Conservation (phyloP, 2,113 vertebrate genomes). For the Lucifuga dentata region DNA sequence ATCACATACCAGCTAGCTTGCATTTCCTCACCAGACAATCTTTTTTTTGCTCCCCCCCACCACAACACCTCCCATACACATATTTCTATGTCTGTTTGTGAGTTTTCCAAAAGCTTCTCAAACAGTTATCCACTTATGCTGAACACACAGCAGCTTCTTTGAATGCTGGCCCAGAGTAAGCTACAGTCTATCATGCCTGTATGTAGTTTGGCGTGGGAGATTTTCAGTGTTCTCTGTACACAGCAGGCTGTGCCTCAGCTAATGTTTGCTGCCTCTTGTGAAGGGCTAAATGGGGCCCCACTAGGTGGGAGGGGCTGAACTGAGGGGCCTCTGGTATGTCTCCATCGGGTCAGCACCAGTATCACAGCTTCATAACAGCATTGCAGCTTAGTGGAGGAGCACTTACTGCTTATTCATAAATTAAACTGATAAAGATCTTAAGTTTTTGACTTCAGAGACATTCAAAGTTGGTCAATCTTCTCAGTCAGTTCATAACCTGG, state of each 20-base stretch:
- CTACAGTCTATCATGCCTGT: constrained; percentile 15
- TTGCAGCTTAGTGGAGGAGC: constrained; percentile 36
- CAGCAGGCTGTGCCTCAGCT: constrained; percentile 54
- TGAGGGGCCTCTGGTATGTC: constrained; percentile 73
- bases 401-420: constrained; percentile 31
- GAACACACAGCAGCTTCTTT: constrained; percentile 45
- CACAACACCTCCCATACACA: constrained; percentile 40
- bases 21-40: constrained; percentile 33
- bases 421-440: constrained; percentile 25
- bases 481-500: constrained; percentile 1
- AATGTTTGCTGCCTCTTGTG: constrained; percentile 66
- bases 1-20: constrained; percentile 46
- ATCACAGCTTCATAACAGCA: constrained; percentile 52
- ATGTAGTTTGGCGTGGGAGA: constrained; percentile 34
- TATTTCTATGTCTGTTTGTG: constrained; percentile 48
- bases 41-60: constrained; percentile 10
- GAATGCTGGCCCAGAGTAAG: constrained; percentile 33
- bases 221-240: constrained; percentile 32
- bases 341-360: constrained; percentile 74
- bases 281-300: constrained; percentile 64
- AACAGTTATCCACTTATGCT: constrained; percentile 59
- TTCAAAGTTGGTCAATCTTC: constrained; percentile 12
- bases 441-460: constrained; percentile 25
- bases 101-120: constrained; percentile 30
- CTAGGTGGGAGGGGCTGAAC: constrained; percentile 61